These are phyloP conservation scores for Rhynchotus rufescens DNA, from an alignment of 2,797 vertebrate species.

Conservation along the genomic window DNA sequence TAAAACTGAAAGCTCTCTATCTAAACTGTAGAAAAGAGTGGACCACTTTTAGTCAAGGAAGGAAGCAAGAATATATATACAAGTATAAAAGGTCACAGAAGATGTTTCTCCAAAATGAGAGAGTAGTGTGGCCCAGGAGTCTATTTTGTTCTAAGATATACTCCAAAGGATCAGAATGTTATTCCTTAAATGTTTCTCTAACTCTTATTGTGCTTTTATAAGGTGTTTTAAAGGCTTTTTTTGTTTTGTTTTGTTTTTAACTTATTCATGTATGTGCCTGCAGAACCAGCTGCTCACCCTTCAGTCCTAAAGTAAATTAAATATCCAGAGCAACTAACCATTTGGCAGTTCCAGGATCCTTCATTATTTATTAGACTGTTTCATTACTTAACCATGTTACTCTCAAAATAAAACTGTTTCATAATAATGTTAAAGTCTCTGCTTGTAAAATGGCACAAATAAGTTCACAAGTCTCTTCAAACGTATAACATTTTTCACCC, in stretches of 20 bases:
- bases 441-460: neutral
- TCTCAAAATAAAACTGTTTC: neutral
- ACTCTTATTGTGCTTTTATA: neutral
- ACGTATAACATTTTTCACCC: neutral
- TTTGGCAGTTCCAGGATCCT: conserved; percentile 34
- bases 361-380: conserved; percentile 66
- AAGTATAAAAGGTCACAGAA: neutral
- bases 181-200: conserved; percentile 15
- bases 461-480: neutral
- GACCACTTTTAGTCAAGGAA: neutral
- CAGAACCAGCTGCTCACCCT: conserved; percentile 7
- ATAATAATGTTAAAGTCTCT: neutral
- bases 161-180: neutral
- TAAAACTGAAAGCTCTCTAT: neutral
- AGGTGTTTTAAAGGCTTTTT: neutral
- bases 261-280: conserved; percentile 44
- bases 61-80: neutral
- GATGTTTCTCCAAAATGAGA: neutral
- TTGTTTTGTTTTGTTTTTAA: neutral
- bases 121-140: neutral
- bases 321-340: neutral
- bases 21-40: neutral
- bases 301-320: conserved; percentile 58
- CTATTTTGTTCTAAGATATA: neutral
- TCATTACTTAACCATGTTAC: conserved; percentile 16